Percentiles rank a stretch among this genome's conserved stretches.
phyloP scores from a whole-genome alignment of 2,888 invertebrate genomes.

The Tinea semifulvella region DNA sequence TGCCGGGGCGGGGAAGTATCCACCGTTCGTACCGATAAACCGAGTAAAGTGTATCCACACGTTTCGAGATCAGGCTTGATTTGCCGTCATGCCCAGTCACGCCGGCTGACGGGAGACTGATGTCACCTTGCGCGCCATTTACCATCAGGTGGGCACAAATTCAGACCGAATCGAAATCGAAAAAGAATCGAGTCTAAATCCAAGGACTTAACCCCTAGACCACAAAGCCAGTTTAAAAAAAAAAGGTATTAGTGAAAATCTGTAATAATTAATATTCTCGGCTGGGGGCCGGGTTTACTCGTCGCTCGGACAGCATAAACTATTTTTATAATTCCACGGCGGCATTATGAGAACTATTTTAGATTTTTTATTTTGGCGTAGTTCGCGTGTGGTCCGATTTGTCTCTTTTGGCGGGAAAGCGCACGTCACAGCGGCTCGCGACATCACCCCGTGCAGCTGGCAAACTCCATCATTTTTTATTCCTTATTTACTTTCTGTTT shows the following conservation, averaged over 20 bases:
- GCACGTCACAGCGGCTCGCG: slow-evolving; percentile 40
- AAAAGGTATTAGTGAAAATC: not conserved
- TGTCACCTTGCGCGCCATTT: too few species aligned
- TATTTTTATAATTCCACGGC: slow-evolving; percentile 53
- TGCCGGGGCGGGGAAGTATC: too few species aligned
- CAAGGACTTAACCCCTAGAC: too few species aligned
- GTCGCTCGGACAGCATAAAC: slow-evolving; percentile 34
- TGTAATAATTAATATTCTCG: not conserved
- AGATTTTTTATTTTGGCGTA: slow-evolving; percentile 61
- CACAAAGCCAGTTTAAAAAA: too few species aligned
- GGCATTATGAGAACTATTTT: slow-evolving; percentile 51
- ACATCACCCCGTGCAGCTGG: slow-evolving; percentile 34
- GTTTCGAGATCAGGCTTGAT: too few species aligned
- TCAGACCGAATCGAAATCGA: too few species aligned
- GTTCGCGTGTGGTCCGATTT: slow-evolving; percentile 61
- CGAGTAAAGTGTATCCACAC: too few species aligned
- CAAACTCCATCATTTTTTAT: not conserved
- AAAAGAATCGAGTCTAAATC: too few species aligned
- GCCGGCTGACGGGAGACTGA: too few species aligned
- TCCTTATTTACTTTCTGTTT: not conserved
- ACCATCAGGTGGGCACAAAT: too few species aligned
- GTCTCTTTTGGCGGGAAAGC: slow-evolving; percentile 56
- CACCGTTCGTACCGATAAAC: too few species aligned
- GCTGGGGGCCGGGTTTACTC: slow-evolving; percentile 1
- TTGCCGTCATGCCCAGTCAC: too few species aligned